These are phyloP conservation scores for Lutraria rhynchaena DNA, from an alignment of 1,140 invertebrate species.

Conservation along the genomic window DNA sequence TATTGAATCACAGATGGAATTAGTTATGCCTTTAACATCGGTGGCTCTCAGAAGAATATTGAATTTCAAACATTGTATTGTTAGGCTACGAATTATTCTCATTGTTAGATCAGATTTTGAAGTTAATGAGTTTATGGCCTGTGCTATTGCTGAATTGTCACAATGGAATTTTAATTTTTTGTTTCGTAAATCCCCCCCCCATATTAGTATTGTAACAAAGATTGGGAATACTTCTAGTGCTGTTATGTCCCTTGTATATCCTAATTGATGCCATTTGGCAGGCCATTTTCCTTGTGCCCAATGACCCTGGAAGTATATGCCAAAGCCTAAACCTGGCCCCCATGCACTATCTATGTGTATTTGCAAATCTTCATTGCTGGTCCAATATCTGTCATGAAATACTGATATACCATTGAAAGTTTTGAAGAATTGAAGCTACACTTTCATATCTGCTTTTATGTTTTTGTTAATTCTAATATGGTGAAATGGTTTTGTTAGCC, in stretches of 20 bases:
- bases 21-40: constrained; percentile 45
- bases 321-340: background rate
- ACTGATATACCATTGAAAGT: background rate
- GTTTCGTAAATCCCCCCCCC: constrained; percentile 33
- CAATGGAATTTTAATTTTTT: constrained; percentile 51
- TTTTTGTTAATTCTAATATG: constrained; percentile 37
- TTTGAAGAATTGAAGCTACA: constrained; percentile 41
- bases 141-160: constrained; percentile 47
- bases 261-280: background rate
- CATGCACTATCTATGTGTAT: background rate
- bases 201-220: background rate
- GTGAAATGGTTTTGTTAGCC: constrained; percentile 53
- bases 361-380: background rate
- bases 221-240: background rate
- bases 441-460: constrained; percentile 32
- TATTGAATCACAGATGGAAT: no score
- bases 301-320: constrained; percentile 7
- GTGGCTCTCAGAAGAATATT: constrained; percentile 57
- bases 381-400: constrained; percentile 1
- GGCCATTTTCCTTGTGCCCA: background rate
- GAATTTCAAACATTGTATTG: constrained; percentile 20
- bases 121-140: constrained; percentile 49
- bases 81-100: constrained; percentile 27
- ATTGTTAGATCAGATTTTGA: constrained; percentile 44
- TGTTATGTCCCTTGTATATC: background rate